Base-by-base conservation (phyloP, 2,113 vertebrate species). In the Petromus typicus region DNA sequence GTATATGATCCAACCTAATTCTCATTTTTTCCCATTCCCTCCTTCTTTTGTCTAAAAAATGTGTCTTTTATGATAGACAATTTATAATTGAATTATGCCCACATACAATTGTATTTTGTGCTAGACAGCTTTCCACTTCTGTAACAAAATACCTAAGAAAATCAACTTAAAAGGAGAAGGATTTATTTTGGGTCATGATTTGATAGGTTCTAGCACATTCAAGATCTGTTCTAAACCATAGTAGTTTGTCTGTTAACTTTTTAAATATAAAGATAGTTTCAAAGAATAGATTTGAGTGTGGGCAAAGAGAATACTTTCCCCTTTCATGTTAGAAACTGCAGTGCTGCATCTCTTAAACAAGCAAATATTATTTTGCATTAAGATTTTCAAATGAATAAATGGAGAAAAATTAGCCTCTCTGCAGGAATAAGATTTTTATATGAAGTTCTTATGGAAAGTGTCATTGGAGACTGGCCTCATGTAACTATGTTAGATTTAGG, bases 381-480 rank as follows among this genome's bases (percentile, higher is more conserved):
- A n/a, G 6, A 89, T 76, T 93, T 91, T 45, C 45, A 63, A 82
- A 81, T 76, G 23, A 66, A 92, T 7, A 91, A 81, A 75, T 75
- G 51, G 75, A 71, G 51, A 82, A 82, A 90, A 96, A 64, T 76
- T 71, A 69, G 43, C 11, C 2, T 30, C 40, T 48, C 30, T 51
- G 13, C 0, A 10, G 66, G 48, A 88, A 30, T 78, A n/a, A 88
- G 63, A 95, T 5, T 22, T n/a, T 96, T 89, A 63, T 22, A 54
- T 86, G 32, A 61, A 78, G 7, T 23, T 2, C 8, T 67, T 3
- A 3, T 37, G 16, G 78, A 40, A 5, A 76, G 11, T 25, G 16
- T 18, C 85, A 40, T 12, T 51, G 27, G 34, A 83, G 45, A 12
- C 12, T 48, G 54, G 27, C 0, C 10, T 86, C 34, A 57, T 66